Evolutionary conservation across 2,888 invertebrate genomes (phyloP), one percentile per base, ranked within the genome.

Genomic region (Ennomos fuscantarius): DNA sequence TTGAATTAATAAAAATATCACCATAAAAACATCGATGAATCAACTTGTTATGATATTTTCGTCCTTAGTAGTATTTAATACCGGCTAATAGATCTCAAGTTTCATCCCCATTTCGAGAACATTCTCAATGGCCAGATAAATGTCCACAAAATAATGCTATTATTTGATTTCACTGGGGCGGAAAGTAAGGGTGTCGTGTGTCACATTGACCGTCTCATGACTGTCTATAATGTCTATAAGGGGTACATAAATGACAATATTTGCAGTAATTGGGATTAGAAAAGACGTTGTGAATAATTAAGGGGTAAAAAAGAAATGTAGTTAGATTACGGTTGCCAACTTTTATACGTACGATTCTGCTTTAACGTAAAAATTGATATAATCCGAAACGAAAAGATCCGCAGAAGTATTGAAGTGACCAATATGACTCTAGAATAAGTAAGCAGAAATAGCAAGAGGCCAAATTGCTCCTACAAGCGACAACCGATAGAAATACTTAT

Each of bases 101-200:
- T 67, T 63, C 68, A 62, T 69, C 71, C 76, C 72, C 52, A 70
- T 68, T 63, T 56, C 66, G 63, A 71, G 65, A 70, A 55, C 62
- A 66, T 69, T 73, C 57, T 68, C 73, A 55, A 74, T 72, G 70
- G 37, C 67, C 55, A 54, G 73, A 77, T 76, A 73, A 75, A 70
- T 66, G 74, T 76, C 69, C 67, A 63, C 69, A 65, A 73, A 68
- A 74, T 82, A 80, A 84, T 84, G 75, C 74, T 85, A 83, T 87
- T 88, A 88, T 88, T 86, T 79, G 84, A 85, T 86, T 81, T 74
- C 70, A 72, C 69, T 74, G 74, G 83, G 86, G 86, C 76, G 75
- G 67, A 75, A 72, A 60, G 57, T 55, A 68, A 70, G 84, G 83
- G 83, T 81, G 81, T 82, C 73, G 63, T 73, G 72, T 82, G 87